phyloP scores from a whole-genome alignment of 2,113 vertebrate species.

The Catharus fuscescens region DNA sequence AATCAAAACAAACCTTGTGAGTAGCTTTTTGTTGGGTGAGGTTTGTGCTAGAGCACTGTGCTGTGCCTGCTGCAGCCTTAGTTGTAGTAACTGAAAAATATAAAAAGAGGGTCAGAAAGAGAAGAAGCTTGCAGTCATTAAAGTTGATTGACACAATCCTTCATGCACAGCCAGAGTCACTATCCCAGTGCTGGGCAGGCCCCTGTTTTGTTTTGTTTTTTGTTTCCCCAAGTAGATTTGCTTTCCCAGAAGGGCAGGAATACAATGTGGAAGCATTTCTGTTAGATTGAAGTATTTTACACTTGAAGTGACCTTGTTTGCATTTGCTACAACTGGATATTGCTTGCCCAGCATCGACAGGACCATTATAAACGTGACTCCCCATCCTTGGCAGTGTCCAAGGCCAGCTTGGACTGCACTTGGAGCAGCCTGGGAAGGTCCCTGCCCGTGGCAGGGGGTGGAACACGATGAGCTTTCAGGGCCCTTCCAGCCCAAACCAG shows the following conservation, averaged over 20 bases:
- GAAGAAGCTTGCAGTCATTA: neutral
- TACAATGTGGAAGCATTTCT: neutral
- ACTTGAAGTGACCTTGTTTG: fast-evolving
- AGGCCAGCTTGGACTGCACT: neutral
- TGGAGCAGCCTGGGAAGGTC: neutral
- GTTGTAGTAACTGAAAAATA: neutral
- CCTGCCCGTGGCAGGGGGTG: neutral
- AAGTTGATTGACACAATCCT: neutral
- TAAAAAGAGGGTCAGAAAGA: neutral
- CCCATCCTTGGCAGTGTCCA: neutral
- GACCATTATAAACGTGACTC: fast-evolving
- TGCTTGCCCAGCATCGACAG: neutral
- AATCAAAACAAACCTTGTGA: neutral
- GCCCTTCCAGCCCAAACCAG: neutral
- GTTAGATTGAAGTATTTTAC: fast-evolving
- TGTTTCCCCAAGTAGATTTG: neutral
- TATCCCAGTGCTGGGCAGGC: neutral
- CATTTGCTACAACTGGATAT: neutral
- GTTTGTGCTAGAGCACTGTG: neutral
- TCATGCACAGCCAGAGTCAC: neutral
- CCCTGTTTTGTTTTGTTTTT: neutral
- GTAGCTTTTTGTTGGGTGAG: neutral
- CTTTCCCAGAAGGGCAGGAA: neutral
- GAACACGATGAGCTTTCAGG: neutral
- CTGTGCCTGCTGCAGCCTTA: neutral